phyloP scores from a whole-genome alignment of 2,888 invertebrate species.

The Orthosia gracilis region DNA sequence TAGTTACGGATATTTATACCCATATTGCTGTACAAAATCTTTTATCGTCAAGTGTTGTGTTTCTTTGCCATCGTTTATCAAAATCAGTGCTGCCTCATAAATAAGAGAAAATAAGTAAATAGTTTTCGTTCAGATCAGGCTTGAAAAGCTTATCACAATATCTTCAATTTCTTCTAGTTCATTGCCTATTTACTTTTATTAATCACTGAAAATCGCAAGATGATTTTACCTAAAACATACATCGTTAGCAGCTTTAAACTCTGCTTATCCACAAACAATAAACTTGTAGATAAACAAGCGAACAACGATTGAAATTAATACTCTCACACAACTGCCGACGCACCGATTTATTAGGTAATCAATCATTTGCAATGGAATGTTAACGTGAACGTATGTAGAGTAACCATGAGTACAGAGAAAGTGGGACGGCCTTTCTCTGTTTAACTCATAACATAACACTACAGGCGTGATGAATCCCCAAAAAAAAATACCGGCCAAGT shows the following conservation, averaged over 20 bases:
- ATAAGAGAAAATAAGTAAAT: too few species aligned
- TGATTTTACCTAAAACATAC: neutral
- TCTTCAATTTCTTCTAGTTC: too few species aligned
- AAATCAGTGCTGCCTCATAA: too few species aligned
- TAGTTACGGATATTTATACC: too few species aligned
- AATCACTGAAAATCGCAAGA: neutral
- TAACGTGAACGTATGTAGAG: slow-evolving; percentile 43
- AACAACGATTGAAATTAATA: slow-evolving; percentile 51
- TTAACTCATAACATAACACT: too few species aligned
- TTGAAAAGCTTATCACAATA: too few species aligned
- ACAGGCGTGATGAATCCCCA: neutral
- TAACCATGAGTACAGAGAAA: slow-evolving; percentile 15
- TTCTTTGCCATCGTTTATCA: too few species aligned
- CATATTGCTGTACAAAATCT: too few species aligned
- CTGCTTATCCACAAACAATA: slow-evolving; percentile 21
- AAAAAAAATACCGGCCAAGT: too few species aligned
- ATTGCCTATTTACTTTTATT: neutral
- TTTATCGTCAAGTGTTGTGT: too few species aligned
- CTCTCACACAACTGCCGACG: slow-evolving; percentile 33
- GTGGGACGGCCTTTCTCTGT: slow-evolving; percentile 4
- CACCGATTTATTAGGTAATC: slow-evolving; percentile 60
- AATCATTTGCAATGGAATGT: slow-evolving; percentile 64
- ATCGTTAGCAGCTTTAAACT: slow-evolving; percentile 10
- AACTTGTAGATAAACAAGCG: slow-evolving; percentile 37
- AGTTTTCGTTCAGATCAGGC: too few species aligned